Evolutionary conservation across 2,797 vertebrate genomes (phyloP), one percentile per base, ranked within the genome.

Genomic region (Glyptemys insculpta): DNA sequence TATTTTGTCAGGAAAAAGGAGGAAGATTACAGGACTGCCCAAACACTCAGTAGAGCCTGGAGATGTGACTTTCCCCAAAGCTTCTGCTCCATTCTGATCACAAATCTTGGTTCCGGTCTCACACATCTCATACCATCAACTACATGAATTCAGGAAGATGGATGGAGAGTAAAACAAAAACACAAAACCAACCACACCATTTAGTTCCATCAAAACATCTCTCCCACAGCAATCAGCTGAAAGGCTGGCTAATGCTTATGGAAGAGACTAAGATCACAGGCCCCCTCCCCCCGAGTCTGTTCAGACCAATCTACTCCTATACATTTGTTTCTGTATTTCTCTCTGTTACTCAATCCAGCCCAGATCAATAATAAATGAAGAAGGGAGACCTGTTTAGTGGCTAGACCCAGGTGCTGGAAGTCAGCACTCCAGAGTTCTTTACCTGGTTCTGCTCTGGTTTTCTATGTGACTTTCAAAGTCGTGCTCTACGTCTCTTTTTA

Each of bases 341-440:
- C 53, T 41, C 0, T 0, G 72, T 85, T 68, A 93, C 85, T 0
- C 0, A 80, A 12, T 57, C 87, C 78, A 59, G 47, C 0, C 0
- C 85, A 56, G 87, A 74, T 86, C 93, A 97, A 91, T 47, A 87
- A 85, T 74, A 68, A 68, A 96, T 84, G 54, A 95, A 91, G 90
- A 80, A 44, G 31, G 57, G 31, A 6, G 31, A 29, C 34, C 93
- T 85, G 86, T 23, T 59, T 85, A 72, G n/a, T 41, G 21, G 92
- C 74, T 7, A 91, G 37, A 68, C 18, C 59, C 8, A 87, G 85
- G 47, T 23, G 15, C 82, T 56, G 5, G 0, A 0, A 92, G 47
- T 41, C 81, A 81, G 68, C 11, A 6, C 31, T 53, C 4, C 21
- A 18, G 76, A 81, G 37, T 31, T 90, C 59, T 74, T 65, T 79